Percentiles rank a stretch among this genome's conserved stretches.
These are phyloP conservation scores for Spilogale gracilis DNA, from an alignment of 2,113 vertebrate genomes.

Conservation along the genomic window DNA sequence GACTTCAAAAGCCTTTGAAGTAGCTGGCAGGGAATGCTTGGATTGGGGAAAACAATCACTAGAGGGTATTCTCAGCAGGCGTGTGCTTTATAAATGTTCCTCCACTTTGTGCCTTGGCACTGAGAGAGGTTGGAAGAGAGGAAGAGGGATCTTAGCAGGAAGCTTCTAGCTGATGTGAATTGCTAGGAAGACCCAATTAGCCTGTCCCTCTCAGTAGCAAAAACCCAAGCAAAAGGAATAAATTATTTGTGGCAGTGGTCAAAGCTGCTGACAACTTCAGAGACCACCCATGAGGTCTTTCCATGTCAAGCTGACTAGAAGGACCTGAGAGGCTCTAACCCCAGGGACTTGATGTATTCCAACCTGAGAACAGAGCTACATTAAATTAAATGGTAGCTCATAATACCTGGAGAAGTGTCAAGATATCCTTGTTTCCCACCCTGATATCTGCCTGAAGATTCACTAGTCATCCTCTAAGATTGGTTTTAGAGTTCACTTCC, in stretches of 20 bases:
- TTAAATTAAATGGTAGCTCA: background rate
- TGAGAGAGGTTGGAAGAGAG: slow-evolving; percentile 50
- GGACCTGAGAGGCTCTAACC: background rate
- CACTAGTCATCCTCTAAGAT: background rate
- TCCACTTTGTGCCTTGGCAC: slow-evolving; percentile 60
- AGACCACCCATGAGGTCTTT: slow-evolving; percentile 61
- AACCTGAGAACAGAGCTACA: background rate
- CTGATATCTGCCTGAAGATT: background rate
- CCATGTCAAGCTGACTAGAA: background rate
- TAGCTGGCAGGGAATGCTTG: slow-evolving; percentile 67
- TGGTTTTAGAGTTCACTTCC: background rate
- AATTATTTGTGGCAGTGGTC: slow-evolving; percentile 72
- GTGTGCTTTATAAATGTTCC: slow-evolving; percentile 41
- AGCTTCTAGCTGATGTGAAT: slow-evolving; percentile 54
- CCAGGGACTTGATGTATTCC: background rate
- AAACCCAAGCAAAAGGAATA: slow-evolving; percentile 54
- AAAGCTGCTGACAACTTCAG: slow-evolving; percentile 71
- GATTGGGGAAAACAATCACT: slow-evolving; percentile 56
- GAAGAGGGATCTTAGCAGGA: slow-evolving; percentile 66
- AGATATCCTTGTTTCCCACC: background rate
- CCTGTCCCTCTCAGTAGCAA: slow-evolving; percentile 65
- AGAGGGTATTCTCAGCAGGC: slow-evolving; percentile 72
- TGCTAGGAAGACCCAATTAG: slow-evolving; percentile 79
- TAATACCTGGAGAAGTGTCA: background rate
- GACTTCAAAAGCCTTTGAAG: slow-evolving; percentile 81